phyloP scores from a whole-genome alignment of 2,113 vertebrate species.

The Anser cygnoides region DNA sequence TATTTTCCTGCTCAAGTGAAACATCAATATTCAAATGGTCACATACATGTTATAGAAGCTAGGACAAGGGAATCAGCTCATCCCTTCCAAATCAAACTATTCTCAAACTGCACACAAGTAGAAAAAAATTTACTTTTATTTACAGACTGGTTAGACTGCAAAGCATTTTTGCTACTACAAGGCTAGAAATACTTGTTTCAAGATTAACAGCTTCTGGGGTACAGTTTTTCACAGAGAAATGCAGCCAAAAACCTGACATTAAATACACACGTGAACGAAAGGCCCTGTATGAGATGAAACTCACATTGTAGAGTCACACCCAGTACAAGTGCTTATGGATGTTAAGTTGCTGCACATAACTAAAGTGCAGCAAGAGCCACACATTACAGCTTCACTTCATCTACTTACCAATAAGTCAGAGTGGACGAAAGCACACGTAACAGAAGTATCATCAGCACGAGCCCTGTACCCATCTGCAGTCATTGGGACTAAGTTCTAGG shows the following conservation, averaged over 20 bases:
- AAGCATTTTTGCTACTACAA: not conserved
- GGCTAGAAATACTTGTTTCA: not conserved
- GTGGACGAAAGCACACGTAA: not conserved
- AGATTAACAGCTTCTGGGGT: not conserved
- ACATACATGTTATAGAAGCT: not conserved
- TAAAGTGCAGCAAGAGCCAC: not conserved
- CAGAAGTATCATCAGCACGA: not conserved
- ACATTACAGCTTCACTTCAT: not conserved
- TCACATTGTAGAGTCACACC: not conserved
- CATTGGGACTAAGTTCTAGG: not conserved
- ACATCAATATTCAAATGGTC: not conserved
- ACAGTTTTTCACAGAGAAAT: not conserved
- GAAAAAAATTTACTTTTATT: not conserved
- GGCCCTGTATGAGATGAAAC: not conserved
- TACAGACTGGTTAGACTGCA: not conserved
- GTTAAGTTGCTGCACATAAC: accelerated
- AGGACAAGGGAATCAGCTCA: not conserved
- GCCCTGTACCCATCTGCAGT: not conserved
- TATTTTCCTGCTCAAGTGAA: not conserved
- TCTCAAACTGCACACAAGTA: not conserved
- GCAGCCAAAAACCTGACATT: not conserved
- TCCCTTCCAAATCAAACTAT: not conserved
- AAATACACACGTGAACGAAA: not conserved
- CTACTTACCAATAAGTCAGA: not conserved
- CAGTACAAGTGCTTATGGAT: not conserved